Conservation (phyloP, 2,113 vertebrate genomes). For the Cololabis saira region DNA sequence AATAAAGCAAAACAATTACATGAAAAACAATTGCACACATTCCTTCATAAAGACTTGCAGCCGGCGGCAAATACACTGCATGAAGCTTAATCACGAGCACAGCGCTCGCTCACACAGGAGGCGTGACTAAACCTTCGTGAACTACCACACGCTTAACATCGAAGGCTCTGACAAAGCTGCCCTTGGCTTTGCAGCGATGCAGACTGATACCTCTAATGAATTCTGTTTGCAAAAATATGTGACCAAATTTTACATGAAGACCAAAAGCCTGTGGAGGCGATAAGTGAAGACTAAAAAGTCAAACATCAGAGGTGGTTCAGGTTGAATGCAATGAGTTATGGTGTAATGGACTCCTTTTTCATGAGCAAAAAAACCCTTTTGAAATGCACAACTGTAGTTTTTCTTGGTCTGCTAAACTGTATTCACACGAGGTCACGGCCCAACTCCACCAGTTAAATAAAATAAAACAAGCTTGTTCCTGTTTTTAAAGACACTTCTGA, state of each 20-base stretch:
- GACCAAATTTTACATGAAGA: constrained; percentile 6
- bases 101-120: background rate
- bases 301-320: background rate
- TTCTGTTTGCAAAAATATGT: constrained; percentile 2
- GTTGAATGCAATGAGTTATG: background rate
- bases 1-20: constrained; percentile 22
- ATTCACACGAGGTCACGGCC: constrained; percentile 36
- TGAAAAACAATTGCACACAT: constrained; percentile 39
- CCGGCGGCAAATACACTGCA: constrained; percentile 19
- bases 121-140: constrained; percentile 9
- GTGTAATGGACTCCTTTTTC: constrained; percentile 3
- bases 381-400: constrained; percentile 1
- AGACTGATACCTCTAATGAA: background rate
- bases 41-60: constrained; percentile 52
- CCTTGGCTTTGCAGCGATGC: too few species aligned
- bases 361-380: background rate
- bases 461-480: constrained; percentile 61
- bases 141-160: too few species aligned
- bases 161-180: too few species aligned
- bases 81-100: background rate
- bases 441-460: constrained; percentile 63
- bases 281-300: background rate
- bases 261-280: background rate
- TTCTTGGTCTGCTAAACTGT: constrained; percentile 14
- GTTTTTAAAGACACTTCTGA: constrained; percentile 78